Evolutionary conservation across 35 echinoderm and acorn worm species (phyloP).

Genomic region (Heliocidaris tuberculata): DNA sequence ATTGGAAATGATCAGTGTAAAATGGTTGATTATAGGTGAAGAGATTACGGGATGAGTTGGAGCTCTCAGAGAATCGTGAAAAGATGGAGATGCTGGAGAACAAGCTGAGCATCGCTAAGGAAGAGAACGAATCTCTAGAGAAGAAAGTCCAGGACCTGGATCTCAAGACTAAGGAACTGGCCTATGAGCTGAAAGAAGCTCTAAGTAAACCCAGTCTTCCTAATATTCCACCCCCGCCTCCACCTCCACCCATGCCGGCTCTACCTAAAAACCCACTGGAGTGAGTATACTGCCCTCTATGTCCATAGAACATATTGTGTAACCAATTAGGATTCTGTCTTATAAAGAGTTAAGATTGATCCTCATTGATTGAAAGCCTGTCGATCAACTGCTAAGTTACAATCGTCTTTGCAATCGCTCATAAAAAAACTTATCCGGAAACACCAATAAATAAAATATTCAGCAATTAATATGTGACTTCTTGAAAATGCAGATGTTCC

Average conservation of each 20-base stretch:
- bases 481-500: no score
- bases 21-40: slow-evolving; percentile 41
- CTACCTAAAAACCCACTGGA: slow-evolving; percentile 63
- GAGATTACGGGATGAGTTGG: slow-evolving; percentile 49
- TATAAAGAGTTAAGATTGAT: not conserved
- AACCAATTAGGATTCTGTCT: not conserved
- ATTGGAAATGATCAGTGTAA: no score
- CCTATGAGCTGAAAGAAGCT: slow-evolving; percentile 54
- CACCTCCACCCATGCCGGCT: slow-evolving; percentile 57
- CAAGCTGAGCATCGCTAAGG: slow-evolving; percentile 77
- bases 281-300: slow-evolving; percentile 52
- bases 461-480: no score
- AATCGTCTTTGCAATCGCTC: no score
- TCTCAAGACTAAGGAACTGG: slow-evolving; percentile 56
- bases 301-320: not conserved
- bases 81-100: slow-evolving; percentile 60
- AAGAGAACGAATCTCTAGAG: slow-evolving; percentile 70
- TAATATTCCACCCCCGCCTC: slow-evolving; percentile 69
- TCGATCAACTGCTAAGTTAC: no score
- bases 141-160: slow-evolving; percentile 61
- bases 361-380: no score
- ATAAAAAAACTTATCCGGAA: no score
- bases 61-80: slow-evolving; percentile 43
- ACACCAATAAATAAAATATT: no score
- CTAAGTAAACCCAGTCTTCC: slow-evolving; percentile 57